A percentile compares a stretch with the other conserved stretches of the same genome.
Conservation (phyloP, 2,113 vertebrate genomes). For the Tyrannus savana region DNA sequence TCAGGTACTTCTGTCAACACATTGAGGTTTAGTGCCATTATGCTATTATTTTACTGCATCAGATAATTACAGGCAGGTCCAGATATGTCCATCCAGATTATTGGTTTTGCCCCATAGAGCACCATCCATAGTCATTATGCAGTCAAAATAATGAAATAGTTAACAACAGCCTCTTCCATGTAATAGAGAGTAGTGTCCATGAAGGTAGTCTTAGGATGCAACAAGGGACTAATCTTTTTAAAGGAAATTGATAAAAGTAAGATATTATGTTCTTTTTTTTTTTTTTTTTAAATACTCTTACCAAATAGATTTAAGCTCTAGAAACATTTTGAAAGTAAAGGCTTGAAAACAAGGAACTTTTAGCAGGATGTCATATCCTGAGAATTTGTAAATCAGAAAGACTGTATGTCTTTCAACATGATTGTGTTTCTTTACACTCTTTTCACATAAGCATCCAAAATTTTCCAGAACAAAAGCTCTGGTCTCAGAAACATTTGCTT, state of each 20-base stretch:
- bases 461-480: not conserved
- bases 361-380: not conserved
- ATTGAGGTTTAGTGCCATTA: not conserved
- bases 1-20: not conserved
- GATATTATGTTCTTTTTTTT: not conserved
- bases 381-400: not conserved
- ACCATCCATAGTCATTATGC: not conserved
- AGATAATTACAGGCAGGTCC: not conserved
- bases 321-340: not conserved
- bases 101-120: not conserved
- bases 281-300: not conserved
- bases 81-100: not conserved
- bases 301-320: not conserved
- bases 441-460: not conserved
- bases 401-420: not conserved
- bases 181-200: not conserved
- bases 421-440: not conserved
- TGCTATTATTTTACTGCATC: fast-evolving
- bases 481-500: not conserved
- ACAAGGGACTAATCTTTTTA: not conserved
- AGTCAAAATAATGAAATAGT: not conserved
- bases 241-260: not conserved
- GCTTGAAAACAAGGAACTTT: not conserved
- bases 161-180: not conserved
- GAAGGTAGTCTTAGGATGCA: not conserved